A percentile compares a stretch with the other conserved stretches of the same genome.
Conservation (phyloP, 1,140 invertebrate genomes). For the Atta colombica region DNA sequence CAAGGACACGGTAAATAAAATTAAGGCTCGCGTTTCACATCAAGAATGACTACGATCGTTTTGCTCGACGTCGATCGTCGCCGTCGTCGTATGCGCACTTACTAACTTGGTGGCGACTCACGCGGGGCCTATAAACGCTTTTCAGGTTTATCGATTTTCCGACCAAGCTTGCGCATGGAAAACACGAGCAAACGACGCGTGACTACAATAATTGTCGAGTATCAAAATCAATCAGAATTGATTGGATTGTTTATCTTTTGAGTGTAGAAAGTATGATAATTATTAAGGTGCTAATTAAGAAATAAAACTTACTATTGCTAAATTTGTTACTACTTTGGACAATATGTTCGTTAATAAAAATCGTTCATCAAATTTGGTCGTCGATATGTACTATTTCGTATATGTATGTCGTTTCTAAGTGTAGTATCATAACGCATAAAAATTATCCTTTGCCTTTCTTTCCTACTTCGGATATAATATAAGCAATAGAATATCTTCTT, state of each 20-base stretch:
- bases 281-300: background rate
- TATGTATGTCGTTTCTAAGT: background rate
- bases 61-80: conserved; percentile 28
- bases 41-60: conserved; percentile 55
- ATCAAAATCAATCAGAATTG: conserved; percentile 18
- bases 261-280: background rate
- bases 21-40: conserved; percentile 70
- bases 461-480: background rate
- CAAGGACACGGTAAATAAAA: conserved; percentile 72
- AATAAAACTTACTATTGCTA: background rate
- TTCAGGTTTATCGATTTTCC: conserved; percentile 70
- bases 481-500: background rate
- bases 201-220: conserved; percentile 12
- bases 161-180: conserved; percentile 76
- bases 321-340: background rate
- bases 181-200: conserved; percentile 15
- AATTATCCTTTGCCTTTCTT: background rate
- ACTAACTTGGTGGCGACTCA: conserved; percentile 41
- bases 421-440: background rate
- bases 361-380: background rate
- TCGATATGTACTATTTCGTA: background rate
- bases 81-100: conserved; percentile 54
- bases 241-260: conserved; percentile 60
- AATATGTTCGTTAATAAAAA: background rate
- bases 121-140: conserved; percentile 8